Evolutionary conservation across 2,797 vertebrate genomes (phyloP), one percentile per base, ranked within the genome.

Genomic region (Echiichthys vipera): DNA sequence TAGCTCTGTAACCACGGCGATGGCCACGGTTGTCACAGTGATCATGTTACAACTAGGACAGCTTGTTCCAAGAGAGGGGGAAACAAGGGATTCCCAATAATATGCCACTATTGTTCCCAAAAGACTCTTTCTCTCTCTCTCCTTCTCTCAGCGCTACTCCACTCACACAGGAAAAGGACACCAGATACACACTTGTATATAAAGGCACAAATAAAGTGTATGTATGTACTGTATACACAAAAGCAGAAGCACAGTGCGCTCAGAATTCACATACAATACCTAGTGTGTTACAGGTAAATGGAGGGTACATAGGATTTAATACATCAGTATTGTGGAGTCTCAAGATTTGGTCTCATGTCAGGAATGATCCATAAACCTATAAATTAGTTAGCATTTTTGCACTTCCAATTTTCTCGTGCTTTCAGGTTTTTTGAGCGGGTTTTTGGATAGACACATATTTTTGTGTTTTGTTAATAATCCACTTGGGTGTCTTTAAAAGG

Each of bases 41-140:
- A 85, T 90, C 84, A 25, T 65, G 83, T 92, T 87, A 84, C 88
- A 86, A 87, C 80, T 62, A 90, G 93, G 87, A 89, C 89, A 88
- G 24, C 20, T 43, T 71, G 88, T 84, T 91, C 92, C n/a, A 58
- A 84, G 88, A 88, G 82, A 79, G 37, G 55, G 81, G 82, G 88
- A 89, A n/a, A 78, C 89, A 82, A 87, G 89, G 85, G 88, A 91
- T 89, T 91, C 83, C 83, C 82, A 88, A 85, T 88, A 92, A 92
- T 87, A 86, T 76, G 71, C 69, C 27, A 25, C 78, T 70, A 90
- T 92, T 93, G 89, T 94, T 93, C 89, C 85, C 84, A 69, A 79
- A 86, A 74, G 87, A 64, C 82, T 80, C 22, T 65, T 43, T 66
- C 80, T 78, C 25, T 62, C 81, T 77, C 29, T 61, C 68, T 56